These are phyloP conservation scores for Nesometra sesokonis DNA, from an alignment of 35 echinoderm and acorn worm species.

Conservation along the genomic window DNA sequence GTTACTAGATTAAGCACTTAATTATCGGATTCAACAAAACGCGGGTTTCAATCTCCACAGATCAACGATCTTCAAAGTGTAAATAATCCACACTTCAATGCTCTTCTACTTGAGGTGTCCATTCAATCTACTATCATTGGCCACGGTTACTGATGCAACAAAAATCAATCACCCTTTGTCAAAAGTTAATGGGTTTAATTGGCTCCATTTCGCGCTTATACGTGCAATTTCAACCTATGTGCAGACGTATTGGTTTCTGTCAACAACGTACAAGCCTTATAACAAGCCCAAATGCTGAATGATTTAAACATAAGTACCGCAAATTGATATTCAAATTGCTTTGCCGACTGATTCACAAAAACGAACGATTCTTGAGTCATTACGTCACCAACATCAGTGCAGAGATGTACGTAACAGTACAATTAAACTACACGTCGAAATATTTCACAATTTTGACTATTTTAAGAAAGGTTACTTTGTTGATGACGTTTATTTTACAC, in stretches of 20 bases:
- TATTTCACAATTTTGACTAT: no score
- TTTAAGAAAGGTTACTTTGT: no score
- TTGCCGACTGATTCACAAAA: no score
- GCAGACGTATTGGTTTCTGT: neutral
- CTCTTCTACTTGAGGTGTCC: neutral
- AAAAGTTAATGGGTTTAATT: neutral
- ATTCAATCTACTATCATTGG: neutral
- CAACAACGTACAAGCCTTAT: neutral
- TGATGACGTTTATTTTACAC: no score
- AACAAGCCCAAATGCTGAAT: neutral
- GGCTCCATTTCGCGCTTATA: neutral
- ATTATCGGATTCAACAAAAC: neutral
- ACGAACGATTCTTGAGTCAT: no score
- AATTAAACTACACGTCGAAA: no score
- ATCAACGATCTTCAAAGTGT: neutral
- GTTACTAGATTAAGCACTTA: neutral
- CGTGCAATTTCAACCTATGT: neutral
- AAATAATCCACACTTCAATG: neutral
- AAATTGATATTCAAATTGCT: neutral
- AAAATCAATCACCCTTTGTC: neutral
- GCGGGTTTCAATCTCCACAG: neutral
- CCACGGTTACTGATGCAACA: neutral
- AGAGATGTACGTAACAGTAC: no score
- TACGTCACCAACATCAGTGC: no score
- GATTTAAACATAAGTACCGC: neutral